Conservation (phyloP, 2,888 invertebrate species). For the Drosophila prostipennis region DNA sequence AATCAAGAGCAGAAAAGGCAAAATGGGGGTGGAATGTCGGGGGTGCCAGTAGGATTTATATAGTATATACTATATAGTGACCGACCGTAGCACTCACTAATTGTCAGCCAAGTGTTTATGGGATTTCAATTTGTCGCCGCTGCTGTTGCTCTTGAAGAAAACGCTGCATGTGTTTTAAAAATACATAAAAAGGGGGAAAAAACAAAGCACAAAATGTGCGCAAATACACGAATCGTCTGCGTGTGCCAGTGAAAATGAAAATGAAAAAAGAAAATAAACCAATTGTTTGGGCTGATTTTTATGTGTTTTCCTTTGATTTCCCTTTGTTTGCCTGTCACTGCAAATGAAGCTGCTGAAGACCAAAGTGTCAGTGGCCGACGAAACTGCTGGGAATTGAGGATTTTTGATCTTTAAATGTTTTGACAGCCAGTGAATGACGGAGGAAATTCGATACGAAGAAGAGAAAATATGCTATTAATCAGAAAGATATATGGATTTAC, state of each 20-base stretch:
- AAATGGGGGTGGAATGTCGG: neutral
- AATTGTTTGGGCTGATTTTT: constrained; percentile 44
- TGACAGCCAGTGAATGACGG: constrained; percentile 12
- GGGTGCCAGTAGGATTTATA: constrained; percentile 4
- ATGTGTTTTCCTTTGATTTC: constrained; percentile 31
- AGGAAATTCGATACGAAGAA: neutral
- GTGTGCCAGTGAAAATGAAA: neutral
- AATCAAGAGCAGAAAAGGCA: constrained; percentile 2
- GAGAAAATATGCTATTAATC: neutral
- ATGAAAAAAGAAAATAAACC: constrained; percentile 19
- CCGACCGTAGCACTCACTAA: constrained; percentile 61
- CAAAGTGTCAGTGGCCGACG: constrained; percentile 31
- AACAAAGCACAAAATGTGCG: constrained; percentile 35
- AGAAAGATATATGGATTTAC: neutral
- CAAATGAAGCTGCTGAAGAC: constrained; percentile 33
- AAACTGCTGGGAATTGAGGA: constrained; percentile 12
- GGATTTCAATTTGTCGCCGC: constrained; percentile 53
- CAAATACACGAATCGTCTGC: constrained; percentile 39
- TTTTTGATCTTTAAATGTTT: constrained; percentile 40
- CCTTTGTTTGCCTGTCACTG: constrained; percentile 27
- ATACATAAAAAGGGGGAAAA: constrained; percentile 55
- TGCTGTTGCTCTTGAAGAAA: constrained; percentile 49
- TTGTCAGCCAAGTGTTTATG: constrained; percentile 69
- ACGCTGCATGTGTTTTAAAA: constrained; percentile 62
- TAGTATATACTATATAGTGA: constrained; percentile 17